phyloP scores from a whole-genome alignment of 2,888 invertebrate species.

The Trachelus troglodyta region DNA sequence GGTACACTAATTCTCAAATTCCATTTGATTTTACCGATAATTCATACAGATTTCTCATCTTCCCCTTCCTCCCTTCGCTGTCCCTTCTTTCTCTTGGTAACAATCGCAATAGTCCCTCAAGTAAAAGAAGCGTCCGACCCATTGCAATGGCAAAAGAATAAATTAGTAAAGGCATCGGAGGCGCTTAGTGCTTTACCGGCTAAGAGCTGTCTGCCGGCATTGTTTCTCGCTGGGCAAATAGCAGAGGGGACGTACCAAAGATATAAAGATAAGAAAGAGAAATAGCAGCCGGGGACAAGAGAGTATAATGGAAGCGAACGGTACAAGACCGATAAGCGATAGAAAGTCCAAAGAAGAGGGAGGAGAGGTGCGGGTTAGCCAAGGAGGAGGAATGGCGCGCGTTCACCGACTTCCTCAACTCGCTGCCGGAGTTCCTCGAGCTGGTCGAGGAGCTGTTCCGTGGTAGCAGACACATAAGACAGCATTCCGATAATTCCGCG shows the following conservation, averaged over 20 bases:
- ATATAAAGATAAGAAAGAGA: neutral
- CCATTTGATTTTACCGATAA: neutral
- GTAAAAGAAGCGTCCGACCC: neutral
- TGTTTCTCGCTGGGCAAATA: neutral
- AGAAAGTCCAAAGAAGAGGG: neutral
- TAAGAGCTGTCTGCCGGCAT: neutral
- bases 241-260: neutral
- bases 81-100: slow-evolving; percentile 13
- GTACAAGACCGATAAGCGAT: neutral
- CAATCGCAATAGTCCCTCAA: neutral
- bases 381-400: neutral
- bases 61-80: slow-evolving; percentile 20
- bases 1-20: neutral
- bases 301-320: neutral
- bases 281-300: neutral
- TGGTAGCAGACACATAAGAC: slow-evolving; percentile 11
- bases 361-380: neutral
- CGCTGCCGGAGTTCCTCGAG: neutral
- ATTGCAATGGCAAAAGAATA: neutral
- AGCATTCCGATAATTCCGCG: slow-evolving; percentile 46
- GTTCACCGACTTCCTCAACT: neutral
- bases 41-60: slow-evolving; percentile 1
- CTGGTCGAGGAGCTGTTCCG: neutral
- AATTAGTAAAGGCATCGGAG: neutral
- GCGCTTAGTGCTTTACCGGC: neutral